Evolutionary conservation across 2,113 vertebrate species (phyloP).

Genomic region (Cyanoramphus novaezelandiae): DNA sequence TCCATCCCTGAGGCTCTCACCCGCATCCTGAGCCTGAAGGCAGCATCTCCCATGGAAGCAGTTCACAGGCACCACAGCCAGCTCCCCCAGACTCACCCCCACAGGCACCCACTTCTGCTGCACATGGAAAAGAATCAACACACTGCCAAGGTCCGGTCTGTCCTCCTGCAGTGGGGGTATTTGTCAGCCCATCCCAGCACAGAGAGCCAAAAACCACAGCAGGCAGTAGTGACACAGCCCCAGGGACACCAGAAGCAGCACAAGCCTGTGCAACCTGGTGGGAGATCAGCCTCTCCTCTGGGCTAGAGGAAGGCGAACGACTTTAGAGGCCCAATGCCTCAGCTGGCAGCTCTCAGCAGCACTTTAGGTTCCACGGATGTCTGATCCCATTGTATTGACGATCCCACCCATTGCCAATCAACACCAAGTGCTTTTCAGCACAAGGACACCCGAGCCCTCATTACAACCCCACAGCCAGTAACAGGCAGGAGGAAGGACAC

Average conservation of each 20-base stretch:
- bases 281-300: neutral
- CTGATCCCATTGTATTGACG: neutral
- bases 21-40: neutral
- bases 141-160: rapidly evolving
- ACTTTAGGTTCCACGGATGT: neutral
- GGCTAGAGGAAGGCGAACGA: rapidly evolving
- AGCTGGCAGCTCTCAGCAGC: neutral
- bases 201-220: neutral
- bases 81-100: neutral
- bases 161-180: rapidly evolving
- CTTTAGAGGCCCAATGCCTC: neutral
- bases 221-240: neutral
- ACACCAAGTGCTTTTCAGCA: neutral
- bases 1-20: neutral
- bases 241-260: neutral
- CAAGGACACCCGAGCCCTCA: slow-evolving; percentile 47
- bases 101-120: rapidly evolving
- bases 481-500: slow-evolving; percentile 6
- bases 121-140: rapidly evolving
- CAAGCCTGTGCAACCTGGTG: rapidly evolving
- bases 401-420: neutral
- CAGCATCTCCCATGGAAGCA: neutral
- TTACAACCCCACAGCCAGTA: slow-evolving; percentile 63
- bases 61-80: neutral
- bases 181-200: rapidly evolving